Conservation (phyloP, 2,113 vertebrate species). For the Mesitornis unicolor region DNA sequence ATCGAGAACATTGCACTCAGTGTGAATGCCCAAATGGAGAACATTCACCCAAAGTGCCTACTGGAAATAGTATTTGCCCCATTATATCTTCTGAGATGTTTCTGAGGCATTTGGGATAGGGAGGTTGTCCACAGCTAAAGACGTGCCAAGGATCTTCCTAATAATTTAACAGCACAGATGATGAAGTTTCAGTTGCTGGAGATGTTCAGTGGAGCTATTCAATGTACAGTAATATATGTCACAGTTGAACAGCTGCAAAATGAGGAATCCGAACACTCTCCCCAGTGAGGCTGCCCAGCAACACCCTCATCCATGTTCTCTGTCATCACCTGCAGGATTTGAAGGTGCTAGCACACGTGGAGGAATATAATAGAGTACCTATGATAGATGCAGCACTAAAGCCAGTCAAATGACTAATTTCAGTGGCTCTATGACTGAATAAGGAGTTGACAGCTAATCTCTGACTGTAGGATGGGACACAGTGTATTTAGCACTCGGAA, state of each 20-base stretch:
- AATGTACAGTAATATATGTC: rapidly evolving
- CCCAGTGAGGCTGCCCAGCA: not conserved
- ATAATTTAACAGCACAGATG: not conserved
- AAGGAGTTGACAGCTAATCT: not conserved
- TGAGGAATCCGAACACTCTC: not conserved
- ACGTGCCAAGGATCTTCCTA: not conserved
- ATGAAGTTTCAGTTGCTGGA: not conserved
- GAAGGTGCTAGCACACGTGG: not conserved
- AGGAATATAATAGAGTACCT: not conserved
- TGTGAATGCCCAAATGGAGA: not conserved
- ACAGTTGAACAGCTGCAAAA: not conserved
- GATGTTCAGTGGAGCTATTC: not conserved
- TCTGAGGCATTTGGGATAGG: not conserved
- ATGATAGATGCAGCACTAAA: not conserved
- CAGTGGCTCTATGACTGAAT: not conserved
- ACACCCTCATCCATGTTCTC: not conserved
- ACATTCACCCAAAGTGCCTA: not conserved
- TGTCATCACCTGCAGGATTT: not conserved
- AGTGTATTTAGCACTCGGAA: not conserved
- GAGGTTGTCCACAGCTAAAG: not conserved
- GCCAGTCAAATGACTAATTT: not conserved
- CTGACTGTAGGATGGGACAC: not conserved
- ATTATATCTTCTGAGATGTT: not conserved
- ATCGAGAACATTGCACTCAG: not conserved
- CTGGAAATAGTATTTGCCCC: not conserved